phyloP scores from a whole-genome alignment of 2,888 invertebrate species.

The Drosophila putrida region DNA sequence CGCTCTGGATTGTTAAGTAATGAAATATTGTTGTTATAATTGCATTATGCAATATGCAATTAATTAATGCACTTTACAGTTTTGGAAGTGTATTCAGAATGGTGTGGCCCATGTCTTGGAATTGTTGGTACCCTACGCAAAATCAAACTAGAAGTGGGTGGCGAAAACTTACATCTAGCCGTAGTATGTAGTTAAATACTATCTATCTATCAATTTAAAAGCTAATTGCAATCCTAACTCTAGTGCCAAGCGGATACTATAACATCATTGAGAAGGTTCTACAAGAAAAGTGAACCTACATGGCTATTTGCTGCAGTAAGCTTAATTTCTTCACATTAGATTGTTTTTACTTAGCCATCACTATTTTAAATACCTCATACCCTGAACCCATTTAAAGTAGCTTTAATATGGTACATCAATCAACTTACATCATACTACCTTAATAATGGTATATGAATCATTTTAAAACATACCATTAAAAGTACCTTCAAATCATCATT shows the following conservation, averaged over 20 bases:
- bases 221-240: not conserved
- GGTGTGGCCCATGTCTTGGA: conserved; percentile 96
- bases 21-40: conserved; percentile 50
- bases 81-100: conserved; percentile 94
- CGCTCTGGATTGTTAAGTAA: conserved; percentile 91
- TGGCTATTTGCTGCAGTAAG: conserved; percentile 95
- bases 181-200: conserved; percentile 83
- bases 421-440: not conserved
- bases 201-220: not conserved
- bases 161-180: conserved; percentile 91
- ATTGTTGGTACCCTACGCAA: conserved; percentile 94
- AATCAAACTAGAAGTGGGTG: conserved; percentile 94
- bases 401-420: not conserved
- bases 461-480: too few species aligned
- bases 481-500: too few species aligned
- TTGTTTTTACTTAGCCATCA: too few species aligned
- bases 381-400: not conserved
- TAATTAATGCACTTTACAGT: conserved; percentile 86
- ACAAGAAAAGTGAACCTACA: conserved; percentile 94
- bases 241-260: conserved; percentile 90
- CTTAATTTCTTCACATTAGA: conserved; percentile 28
- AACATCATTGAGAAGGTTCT: conserved; percentile 90
- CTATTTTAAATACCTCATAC: too few species aligned
- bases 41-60: not conserved
- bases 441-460: not conserved